Conservation (phyloP, 2,888 invertebrate species). For the Andrena praecox region DNA sequence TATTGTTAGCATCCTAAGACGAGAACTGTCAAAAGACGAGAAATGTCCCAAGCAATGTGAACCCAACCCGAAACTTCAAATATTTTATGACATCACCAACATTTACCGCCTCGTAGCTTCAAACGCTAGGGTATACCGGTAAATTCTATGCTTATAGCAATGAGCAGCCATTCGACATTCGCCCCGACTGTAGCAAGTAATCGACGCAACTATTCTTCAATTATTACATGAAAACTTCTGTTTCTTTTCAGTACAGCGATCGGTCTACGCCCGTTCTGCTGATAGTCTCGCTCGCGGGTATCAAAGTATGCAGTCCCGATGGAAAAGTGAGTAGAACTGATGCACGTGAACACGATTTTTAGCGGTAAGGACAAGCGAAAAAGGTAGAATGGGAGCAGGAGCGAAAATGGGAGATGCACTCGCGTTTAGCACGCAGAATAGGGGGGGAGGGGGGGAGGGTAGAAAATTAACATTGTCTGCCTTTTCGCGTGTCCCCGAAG, state of each 20-base stretch:
- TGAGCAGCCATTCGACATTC: too few relatives aligned
- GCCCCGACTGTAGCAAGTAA: not conserved
- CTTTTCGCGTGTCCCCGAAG: conserved; percentile 60
- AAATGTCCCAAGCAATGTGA: too few relatives aligned
- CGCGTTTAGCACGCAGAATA: conserved; percentile 10
- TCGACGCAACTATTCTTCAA: conserved; percentile 2
- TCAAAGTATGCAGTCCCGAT: conserved; percentile 93
- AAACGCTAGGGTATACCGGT: too few relatives aligned
- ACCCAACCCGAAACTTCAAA: too few relatives aligned
- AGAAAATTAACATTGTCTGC: conserved; percentile 60
- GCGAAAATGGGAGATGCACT: conserved; percentile 1
- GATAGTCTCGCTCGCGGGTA: conserved; percentile 91
- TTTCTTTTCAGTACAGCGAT: conserved; percentile 87
- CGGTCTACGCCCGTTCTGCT: conserved; percentile 90
- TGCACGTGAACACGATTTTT: conserved; percentile 10
- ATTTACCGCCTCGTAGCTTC: too few relatives aligned
- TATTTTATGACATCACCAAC: too few relatives aligned
- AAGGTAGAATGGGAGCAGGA: too few relatives aligned
- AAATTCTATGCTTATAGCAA: too few relatives aligned
- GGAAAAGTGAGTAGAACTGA: conserved; percentile 89
- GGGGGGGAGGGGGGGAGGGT: not conserved
- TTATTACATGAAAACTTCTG: conserved; percentile 60
- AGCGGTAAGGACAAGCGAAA: conserved; percentile 8
- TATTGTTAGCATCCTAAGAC: too few relatives aligned
- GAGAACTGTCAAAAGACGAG: too few relatives aligned